Evolutionary conservation across 1,140 invertebrate species (phyloP).

Genomic region (Triops cancriformis): DNA sequence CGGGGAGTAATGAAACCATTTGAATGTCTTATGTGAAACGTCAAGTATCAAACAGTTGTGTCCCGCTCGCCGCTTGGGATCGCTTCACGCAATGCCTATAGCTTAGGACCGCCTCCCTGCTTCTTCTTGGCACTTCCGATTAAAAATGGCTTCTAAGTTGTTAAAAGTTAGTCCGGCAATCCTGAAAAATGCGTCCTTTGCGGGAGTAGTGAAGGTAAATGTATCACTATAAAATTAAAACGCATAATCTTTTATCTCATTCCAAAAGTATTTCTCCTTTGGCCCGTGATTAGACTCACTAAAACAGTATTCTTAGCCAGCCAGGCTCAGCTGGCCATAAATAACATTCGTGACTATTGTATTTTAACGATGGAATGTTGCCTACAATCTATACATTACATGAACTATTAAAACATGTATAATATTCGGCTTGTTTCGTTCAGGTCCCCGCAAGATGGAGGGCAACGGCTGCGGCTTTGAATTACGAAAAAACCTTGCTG

Average conservation of each 20-base stretch:
- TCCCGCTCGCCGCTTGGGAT: background rate
- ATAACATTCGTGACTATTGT: background rate
- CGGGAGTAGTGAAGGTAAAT: background rate
- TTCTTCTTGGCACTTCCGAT: slow-evolving; percentile 5
- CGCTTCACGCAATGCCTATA: background rate
- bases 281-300: background rate
- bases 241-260: background rate
- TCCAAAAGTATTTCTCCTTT: background rate
- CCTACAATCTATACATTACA: background rate
- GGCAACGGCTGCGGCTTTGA: slow-evolving; percentile 30
- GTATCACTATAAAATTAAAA: background rate
- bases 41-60: too few species aligned
- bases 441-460: slow-evolving; percentile 18
- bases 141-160: slow-evolving; percentile 7
- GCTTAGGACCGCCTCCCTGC: background rate
- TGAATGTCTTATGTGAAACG: too few species aligned
- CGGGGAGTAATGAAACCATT: too few species aligned
- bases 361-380: background rate
- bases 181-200: background rate
- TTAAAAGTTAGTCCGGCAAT: slow-evolving; percentile 5
- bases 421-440: background rate
- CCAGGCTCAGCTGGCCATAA: background rate
- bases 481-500: slow-evolving; percentile 41
- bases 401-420: background rate
- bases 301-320: background rate